These are phyloP conservation scores for Orchestia grillus DNA, from an alignment of 1,140 invertebrate genomes.

Conservation along the genomic window DNA sequence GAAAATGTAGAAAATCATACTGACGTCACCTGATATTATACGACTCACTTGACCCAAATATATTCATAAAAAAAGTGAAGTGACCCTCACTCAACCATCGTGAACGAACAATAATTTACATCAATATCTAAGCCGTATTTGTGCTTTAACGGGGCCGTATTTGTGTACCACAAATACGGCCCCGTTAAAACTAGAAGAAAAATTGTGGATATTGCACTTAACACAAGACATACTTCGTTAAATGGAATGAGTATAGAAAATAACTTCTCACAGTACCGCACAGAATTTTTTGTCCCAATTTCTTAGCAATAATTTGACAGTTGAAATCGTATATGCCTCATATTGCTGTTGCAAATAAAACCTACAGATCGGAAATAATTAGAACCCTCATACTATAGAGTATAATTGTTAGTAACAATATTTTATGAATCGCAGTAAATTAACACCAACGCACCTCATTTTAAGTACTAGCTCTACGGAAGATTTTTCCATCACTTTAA, in stretches of 20 bases:
- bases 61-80: background rate
- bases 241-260: background rate
- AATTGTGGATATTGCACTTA: background rate
- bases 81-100: background rate
- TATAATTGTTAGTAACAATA: background rate
- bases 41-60: background rate
- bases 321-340: background rate
- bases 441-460: background rate
- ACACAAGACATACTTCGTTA: background rate
- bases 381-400: background rate
- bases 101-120: background rate
- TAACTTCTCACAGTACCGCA: background rate
- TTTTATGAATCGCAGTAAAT: background rate
- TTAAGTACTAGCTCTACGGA: background rate
- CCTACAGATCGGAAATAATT: background rate
- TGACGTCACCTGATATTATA: background rate
- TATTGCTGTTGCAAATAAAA: background rate
- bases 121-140: too few species aligned
- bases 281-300: too few species aligned
- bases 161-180: too few species aligned
- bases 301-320: too few species aligned
- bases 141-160: too few species aligned
- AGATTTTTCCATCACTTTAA: background rate
- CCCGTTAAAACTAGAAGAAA: background rate
- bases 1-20: background rate